Percentiles rank a stretch among this genome's conserved stretches.
Conservation (phyloP, 2,888 invertebrate genomes). For the Himalopsyche kuldschensis region DNA sequence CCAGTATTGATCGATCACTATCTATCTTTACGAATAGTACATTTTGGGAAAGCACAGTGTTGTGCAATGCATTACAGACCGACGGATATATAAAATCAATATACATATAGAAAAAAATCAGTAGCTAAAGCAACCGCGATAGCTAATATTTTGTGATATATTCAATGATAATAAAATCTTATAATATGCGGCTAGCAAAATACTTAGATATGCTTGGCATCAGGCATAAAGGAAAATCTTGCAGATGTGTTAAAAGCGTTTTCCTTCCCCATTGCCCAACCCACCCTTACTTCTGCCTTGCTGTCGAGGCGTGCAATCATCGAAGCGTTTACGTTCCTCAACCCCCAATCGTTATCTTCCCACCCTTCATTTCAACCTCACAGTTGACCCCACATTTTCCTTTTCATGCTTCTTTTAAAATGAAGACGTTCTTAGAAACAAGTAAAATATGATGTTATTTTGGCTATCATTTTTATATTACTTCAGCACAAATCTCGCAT, state of each 20-base stretch:
- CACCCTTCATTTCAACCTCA: background rate
- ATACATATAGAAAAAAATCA: too few species aligned
- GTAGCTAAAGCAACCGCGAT: too few species aligned
- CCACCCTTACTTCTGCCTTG: background rate
- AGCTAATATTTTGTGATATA: too few species aligned
- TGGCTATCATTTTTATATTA: too few species aligned
- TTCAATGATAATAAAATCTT: too few species aligned
- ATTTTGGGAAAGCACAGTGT: too few species aligned
- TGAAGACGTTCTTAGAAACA: background rate
- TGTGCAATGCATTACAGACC: too few species aligned
- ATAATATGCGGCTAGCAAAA: background rate
- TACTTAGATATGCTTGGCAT: background rate
- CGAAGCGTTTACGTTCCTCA: conserved; percentile 32
- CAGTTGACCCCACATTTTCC: conserved; percentile 3
- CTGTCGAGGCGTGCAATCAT: conserved; percentile 35
- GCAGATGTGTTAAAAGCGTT: conserved; percentile 34
- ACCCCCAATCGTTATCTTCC: background rate
- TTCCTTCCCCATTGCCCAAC: background rate
- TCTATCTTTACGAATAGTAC: too few species aligned
- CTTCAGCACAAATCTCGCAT: too few species aligned
- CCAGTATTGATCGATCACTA: too few species aligned
- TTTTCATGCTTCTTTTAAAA: conserved; percentile 18
- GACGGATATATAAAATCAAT: too few species aligned
- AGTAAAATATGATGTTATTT: background rate
- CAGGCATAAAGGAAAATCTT: conserved; percentile 29